phyloP scores from a whole-genome alignment of 2,888 invertebrate genomes.

The Drosophila percnosoma region DNA sequence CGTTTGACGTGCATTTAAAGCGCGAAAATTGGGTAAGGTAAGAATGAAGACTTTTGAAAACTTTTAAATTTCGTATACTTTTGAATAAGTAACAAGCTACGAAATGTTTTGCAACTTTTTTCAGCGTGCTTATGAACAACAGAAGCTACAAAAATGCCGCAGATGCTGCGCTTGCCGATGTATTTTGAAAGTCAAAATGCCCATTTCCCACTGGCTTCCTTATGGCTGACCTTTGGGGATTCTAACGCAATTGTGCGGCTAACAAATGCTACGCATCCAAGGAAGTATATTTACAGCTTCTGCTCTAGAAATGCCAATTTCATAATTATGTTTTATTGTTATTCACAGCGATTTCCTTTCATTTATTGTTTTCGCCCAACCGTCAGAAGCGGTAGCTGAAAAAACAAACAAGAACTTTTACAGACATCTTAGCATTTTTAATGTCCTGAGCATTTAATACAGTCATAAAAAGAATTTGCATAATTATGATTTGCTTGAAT shows the following conservation, averaged over 20 bases:
- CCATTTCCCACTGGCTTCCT: neutral
- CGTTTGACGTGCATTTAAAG: conserved; percentile 42
- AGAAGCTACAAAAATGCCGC: conserved; percentile 31
- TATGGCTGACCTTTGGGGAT: conserved; percentile 33
- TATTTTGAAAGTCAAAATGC: conserved; percentile 12
- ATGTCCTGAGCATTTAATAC: conserved; percentile 68
- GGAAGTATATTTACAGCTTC: conserved; percentile 1
- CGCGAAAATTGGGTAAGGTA: conserved; percentile 2
- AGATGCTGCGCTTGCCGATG: conserved; percentile 12
- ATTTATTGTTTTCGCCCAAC: conserved; percentile 25
- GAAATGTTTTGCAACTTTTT: conserved; percentile 46
- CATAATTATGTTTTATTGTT: conserved; percentile 59
- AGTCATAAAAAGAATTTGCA: conserved; percentile 69
- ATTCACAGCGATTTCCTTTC: conserved; percentile 53
- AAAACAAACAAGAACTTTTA: conserved; percentile 44
- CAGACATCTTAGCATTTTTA: conserved; percentile 65
- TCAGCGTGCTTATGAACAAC: neutral
- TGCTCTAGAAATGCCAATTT: conserved; percentile 38
- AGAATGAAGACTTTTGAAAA: conserved; percentile 23
- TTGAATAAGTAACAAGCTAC: conserved; percentile 31
- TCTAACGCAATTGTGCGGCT: conserved; percentile 17
- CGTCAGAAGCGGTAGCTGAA: conserved; percentile 16
- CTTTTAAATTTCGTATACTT: conserved; percentile 39
- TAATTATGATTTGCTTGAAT: conserved; percentile 57
- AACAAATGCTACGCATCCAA: conserved; percentile 10